Percentiles rank a stretch among this genome's conserved stretches.
phyloP scores from a whole-genome alignment of 2,888 invertebrate species.

The Parelbella ahira region DNA sequence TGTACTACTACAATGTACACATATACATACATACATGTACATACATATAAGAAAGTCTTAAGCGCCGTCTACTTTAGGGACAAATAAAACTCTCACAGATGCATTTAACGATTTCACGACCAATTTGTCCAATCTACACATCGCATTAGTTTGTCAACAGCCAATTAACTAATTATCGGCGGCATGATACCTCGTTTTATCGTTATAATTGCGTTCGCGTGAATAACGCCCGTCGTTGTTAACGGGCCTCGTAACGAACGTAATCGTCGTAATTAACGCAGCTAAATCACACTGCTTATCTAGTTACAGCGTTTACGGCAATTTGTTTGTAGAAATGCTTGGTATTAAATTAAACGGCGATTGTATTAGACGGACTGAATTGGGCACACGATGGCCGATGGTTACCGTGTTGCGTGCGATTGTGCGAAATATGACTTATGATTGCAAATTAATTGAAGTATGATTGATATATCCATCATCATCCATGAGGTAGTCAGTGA shows the following conservation, averaged over 20 bases:
- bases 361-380: too few relatives aligned
- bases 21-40: too few relatives aligned
- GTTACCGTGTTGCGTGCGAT: too few relatives aligned
- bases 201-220: conserved; percentile 45
- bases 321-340: conserved; percentile 35
- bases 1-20: too few relatives aligned
- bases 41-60: too few relatives aligned
- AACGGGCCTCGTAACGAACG: conserved; percentile 35
- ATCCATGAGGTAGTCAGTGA: too few relatives aligned
- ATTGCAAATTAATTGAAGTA: too few relatives aligned
- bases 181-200: conserved; percentile 38
- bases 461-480: too few relatives aligned
- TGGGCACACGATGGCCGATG: too few relatives aligned
- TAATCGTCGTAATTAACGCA: conserved; percentile 45
- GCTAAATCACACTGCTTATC: conserved; percentile 43
- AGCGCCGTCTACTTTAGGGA: too few relatives aligned
- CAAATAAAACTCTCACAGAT: not conserved
- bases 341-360: conserved; percentile 16
- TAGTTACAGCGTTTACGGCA: conserved; percentile 37
- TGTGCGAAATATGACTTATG: too few relatives aligned
- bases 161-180: conserved; percentile 32
- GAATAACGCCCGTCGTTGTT: conserved; percentile 37
- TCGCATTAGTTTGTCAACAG: conserved; percentile 32
- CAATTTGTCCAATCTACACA: conserved; percentile 27
- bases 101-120: conserved; percentile 28